Conservation (phyloP, 2,888 invertebrate genomes). For the Acleris sparsana region DNA sequence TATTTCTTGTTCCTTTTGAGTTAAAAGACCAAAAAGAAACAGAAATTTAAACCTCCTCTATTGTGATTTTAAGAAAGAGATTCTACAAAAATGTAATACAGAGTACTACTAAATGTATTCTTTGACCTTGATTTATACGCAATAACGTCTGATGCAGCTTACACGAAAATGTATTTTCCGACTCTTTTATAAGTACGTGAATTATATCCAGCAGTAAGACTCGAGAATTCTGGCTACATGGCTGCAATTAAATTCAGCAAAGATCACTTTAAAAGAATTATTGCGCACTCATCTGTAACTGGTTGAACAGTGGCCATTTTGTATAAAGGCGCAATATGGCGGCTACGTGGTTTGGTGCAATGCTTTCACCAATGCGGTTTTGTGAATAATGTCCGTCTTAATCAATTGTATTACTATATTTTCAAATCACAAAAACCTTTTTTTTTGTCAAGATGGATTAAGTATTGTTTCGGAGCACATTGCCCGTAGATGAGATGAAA, state of each 20-base stretch:
- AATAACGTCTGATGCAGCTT: too few relatives aligned
- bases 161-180: too few relatives aligned
- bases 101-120: too few relatives aligned
- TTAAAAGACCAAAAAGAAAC: too few relatives aligned
- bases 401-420: background rate
- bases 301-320: constrained; percentile 17
- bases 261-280: constrained; percentile 34
- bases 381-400: background rate
- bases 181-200: background rate
- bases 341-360: constrained; percentile 4
- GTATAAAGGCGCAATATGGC: constrained; percentile 24
- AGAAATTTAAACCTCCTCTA: too few relatives aligned
- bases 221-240: constrained; percentile 12
- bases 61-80: too few relatives aligned
- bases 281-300: constrained; percentile 15
- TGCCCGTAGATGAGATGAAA: too few relatives aligned
- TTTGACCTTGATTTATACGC: too few relatives aligned
- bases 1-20: too few relatives aligned
- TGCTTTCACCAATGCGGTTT: constrained; percentile 20
- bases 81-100: too few relatives aligned
- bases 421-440: background rate
- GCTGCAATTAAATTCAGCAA: constrained; percentile 27
- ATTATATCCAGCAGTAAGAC: background rate
- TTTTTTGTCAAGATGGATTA: too few relatives aligned
- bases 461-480: too few relatives aligned